Percentiles rank a stretch among this genome's conserved stretches.
Conservation (phyloP, 23 tunicate species). For the Halocynthia roretzi region DNA sequence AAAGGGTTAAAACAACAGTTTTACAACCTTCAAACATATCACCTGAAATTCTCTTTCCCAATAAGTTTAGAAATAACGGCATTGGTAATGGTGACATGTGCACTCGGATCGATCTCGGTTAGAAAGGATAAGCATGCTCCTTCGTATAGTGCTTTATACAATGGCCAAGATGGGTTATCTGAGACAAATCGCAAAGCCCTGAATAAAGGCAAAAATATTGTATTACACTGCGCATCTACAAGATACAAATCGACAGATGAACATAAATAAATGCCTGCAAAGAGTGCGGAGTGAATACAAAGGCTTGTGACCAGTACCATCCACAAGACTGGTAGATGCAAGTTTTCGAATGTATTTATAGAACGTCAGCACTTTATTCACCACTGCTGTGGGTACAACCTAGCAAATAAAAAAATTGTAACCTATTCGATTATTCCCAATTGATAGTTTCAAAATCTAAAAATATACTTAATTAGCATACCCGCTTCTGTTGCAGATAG, state of each 20-base stretch:
- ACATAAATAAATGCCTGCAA: conserved; percentile 38
- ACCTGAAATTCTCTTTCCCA: conserved; percentile 41
- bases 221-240: too few relatives aligned
- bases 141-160: conserved; percentile 59
- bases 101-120: conserved; percentile 63
- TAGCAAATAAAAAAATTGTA: background rate
- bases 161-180: conserved; percentile 48
- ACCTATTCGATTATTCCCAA: background rate
- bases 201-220: background rate
- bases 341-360: conserved; percentile 49
- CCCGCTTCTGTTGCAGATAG: conserved; percentile 48
- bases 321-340: conserved; percentile 22
- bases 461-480: background rate
- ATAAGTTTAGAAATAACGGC: conserved; percentile 38
- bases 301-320: conserved; percentile 47
- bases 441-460: background rate
- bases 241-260: too few relatives aligned
- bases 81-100: conserved; percentile 37
- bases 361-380: conserved; percentile 55
- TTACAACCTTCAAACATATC: background rate
- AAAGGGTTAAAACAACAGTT: too few relatives aligned
- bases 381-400: conserved; percentile 32
- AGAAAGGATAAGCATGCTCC: conserved; percentile 70
- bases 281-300: conserved; percentile 78
- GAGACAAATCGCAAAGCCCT: conserved; percentile 70